Conservation (phyloP, 2,113 vertebrate species). For the Tautogolabrus adspersus region DNA sequence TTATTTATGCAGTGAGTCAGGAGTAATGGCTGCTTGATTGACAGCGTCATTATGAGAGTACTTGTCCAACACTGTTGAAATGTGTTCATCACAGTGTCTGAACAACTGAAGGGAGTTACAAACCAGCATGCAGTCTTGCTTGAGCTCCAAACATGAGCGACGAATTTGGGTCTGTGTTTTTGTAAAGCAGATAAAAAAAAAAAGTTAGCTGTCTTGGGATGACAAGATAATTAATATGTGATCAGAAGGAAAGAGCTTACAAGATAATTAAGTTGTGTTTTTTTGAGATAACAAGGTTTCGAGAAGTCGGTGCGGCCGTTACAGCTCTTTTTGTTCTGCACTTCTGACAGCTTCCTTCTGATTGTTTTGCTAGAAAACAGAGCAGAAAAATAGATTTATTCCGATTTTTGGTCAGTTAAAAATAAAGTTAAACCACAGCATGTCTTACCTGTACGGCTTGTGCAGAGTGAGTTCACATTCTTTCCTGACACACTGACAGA, state of each 20-base stretch:
- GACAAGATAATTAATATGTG: slow-evolving; percentile 55
- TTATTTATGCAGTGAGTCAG: neutral
- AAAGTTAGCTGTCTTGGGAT: slow-evolving; percentile 37
- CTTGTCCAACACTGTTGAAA: neutral
- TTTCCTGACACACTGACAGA: neutral
- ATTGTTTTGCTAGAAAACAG: slow-evolving; percentile 8
- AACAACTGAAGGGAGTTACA: neutral
- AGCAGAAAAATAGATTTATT: slow-evolving; percentile 8
- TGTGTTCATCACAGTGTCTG: neutral
- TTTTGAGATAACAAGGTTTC: slow-evolving; percentile 46
- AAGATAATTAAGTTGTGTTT: slow-evolving; percentile 61
- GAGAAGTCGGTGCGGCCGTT: slow-evolving; percentile 12
- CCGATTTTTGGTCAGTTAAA: slow-evolving; percentile 6
- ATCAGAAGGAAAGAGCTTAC: slow-evolving; percentile 49
- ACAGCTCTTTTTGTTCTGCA: neutral
- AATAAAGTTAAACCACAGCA: neutral
- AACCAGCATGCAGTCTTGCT: neutral
- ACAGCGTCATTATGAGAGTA: neutral
- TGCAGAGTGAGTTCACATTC: slow-evolving; percentile 1
- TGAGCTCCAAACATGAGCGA: slow-evolving; percentile 1
- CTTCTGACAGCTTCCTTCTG: neutral
- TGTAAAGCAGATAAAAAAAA: slow-evolving; percentile 12
- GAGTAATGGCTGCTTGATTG: neutral
- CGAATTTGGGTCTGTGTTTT: slow-evolving; percentile 6
- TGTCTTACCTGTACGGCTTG: neutral